Evolutionary conservation across 2,113 vertebrate genomes (phyloP).

Genomic region (Takifugu flavidus): DNA sequence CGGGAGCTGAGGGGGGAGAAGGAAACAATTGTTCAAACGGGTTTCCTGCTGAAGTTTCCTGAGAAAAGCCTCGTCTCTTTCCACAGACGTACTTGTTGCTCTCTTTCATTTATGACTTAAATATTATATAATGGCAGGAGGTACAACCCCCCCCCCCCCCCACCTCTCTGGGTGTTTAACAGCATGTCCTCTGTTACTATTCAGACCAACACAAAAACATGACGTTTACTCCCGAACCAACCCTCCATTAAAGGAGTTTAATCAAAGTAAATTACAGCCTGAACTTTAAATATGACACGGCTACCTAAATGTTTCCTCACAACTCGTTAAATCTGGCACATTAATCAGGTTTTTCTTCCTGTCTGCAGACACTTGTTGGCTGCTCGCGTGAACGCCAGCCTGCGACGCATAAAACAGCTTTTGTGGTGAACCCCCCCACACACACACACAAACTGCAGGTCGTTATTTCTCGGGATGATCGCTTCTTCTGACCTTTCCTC

Average conservation of each 20-base stretch:
- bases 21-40: conserved; percentile 24
- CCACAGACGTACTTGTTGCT: conserved; percentile 54
- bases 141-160: too few species aligned
- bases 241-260: too few species aligned
- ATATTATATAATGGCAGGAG: background rate
- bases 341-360: background rate
- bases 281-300: background rate
- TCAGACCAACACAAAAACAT: background rate
- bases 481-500: conserved; percentile 41
- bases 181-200: background rate
- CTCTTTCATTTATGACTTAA: background rate
- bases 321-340: background rate
- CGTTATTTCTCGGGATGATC: conserved; percentile 22
- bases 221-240: too few species aligned
- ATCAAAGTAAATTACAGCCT: background rate
- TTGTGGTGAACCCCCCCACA: background rate
- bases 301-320: background rate
- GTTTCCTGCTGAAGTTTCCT: conserved; percentile 37
- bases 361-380: too few species aligned
- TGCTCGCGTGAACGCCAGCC: too few species aligned
- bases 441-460: background rate
- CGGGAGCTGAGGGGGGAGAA: conserved; percentile 14
- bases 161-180: conserved; percentile 6
- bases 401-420: background rate
- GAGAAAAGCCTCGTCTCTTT: conserved; percentile 15